Percentiles rank a stretch among this genome's conserved stretches.
These are phyloP conservation scores for Pachyramphus minor DNA, from an alignment of 2,113 vertebrate genomes.

Conservation along the genomic window DNA sequence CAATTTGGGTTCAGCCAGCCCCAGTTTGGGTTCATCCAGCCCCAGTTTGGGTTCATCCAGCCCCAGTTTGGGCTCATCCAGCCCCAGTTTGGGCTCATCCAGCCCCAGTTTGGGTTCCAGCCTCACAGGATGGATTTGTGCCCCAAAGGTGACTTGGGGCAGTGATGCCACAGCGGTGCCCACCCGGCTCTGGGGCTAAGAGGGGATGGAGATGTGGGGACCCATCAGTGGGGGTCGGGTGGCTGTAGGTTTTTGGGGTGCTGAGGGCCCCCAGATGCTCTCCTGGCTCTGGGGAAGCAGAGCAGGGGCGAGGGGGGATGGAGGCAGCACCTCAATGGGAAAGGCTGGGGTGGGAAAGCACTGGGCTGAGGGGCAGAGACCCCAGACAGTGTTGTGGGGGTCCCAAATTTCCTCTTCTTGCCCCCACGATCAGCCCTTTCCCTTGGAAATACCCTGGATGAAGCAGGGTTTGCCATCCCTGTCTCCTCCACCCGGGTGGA, in stretches of 20 bases:
- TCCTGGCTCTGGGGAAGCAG: background rate
- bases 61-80: background rate
- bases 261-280: background rate
- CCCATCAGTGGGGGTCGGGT: background rate
- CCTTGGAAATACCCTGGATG: fast-evolving
- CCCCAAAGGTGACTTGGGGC: too few species aligned
- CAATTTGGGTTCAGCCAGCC: background rate
- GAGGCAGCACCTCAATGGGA: background rate
- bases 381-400: background rate
- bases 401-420: background rate
- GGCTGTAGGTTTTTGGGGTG: background rate
- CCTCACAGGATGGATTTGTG: background rate
- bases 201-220: background rate
- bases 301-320: fast-evolving
- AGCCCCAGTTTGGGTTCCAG: background rate
- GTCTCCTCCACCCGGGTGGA: background rate
- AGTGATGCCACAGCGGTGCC: background rate
- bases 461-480: fast-evolving
- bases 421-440: background rate
- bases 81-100: background rate
- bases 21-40: background rate
- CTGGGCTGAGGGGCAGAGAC: background rate
- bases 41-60: background rate
- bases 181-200: fast-evolving
- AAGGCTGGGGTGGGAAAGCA: background rate